These are phyloP conservation scores for Avahi laniger DNA, from an alignment of 2,797 vertebrate species.

Conservation along the genomic window DNA sequence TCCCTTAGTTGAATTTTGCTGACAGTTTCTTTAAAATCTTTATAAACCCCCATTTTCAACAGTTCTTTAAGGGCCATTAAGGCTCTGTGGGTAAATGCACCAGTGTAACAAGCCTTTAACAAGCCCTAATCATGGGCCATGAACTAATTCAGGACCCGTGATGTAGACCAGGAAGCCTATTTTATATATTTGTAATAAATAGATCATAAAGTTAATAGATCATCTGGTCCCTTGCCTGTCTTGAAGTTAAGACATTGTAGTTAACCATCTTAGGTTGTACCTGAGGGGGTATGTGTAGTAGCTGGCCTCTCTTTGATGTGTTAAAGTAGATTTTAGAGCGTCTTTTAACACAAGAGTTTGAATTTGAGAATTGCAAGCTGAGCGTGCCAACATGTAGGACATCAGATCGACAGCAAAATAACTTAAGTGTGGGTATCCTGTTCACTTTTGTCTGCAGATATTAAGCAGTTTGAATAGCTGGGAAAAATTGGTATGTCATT, in stretches of 20 bases:
- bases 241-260: background rate
- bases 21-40: background rate
- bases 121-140: too few relatives aligned
- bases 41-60: background rate
- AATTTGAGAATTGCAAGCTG: constrained; percentile 6
- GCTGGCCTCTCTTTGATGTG: background rate
- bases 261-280: background rate
- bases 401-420: constrained; percentile 51
- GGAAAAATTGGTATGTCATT: constrained; percentile 64
- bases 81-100: background rate
- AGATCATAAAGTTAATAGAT: background rate
- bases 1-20: constrained; percentile 33
- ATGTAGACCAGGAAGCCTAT: background rate
- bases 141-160: background rate
- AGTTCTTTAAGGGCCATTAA: background rate
- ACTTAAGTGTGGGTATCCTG: constrained; percentile 47
- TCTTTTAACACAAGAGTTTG: background rate
- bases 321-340: background rate
- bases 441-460: constrained; percentile 52
- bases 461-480: constrained; percentile 64
- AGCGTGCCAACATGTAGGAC: constrained; percentile 27
- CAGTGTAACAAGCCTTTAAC: background rate
- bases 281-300: rapidly evolving
- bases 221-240: background rate
- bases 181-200: background rate